Evolutionary conservation across 2,888 invertebrate species (phyloP).

Genomic region (Nymphalis c-album): DNA sequence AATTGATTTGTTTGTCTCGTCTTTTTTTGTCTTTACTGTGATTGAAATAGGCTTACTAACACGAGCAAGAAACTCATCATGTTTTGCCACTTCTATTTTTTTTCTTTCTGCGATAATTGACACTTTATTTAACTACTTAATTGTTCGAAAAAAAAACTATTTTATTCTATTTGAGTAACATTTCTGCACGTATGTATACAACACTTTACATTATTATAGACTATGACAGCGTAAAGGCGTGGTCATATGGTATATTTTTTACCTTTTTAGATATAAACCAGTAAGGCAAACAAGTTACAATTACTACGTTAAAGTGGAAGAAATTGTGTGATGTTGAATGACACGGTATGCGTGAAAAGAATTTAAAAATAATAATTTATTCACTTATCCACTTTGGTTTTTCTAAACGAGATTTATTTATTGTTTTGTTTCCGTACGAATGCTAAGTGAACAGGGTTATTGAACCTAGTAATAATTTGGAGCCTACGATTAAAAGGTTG

Average conservation of each 20-base stretch:
- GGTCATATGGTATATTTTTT: slow-evolving; percentile 2
- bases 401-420: no score
- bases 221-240: slow-evolving; percentile 13
- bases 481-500: no score
- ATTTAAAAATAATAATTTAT: slow-evolving; percentile 1
- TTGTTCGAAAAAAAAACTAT: neutral
- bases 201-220: slow-evolving; percentile 10
- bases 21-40: no score
- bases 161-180: neutral
- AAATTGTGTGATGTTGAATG: neutral
- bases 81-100: no score
- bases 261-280: slow-evolving; percentile 4
- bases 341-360: slow-evolving; percentile 5
- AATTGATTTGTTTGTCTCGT: no score
- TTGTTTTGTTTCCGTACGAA: no score
- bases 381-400: neutral
- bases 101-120: no score
- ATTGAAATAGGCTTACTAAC: no score
- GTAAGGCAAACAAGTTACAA: neutral
- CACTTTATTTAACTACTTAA: neutral
- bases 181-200: neutral
- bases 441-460: no score
- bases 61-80: no score
- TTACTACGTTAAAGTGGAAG: slow-evolving; percentile 5
- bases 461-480: no score